Evolutionary conservation across 2,113 vertebrate genomes (phyloP), one percentile per base, ranked within the genome.

Genomic region (Heteronetta atricapilla): DNA sequence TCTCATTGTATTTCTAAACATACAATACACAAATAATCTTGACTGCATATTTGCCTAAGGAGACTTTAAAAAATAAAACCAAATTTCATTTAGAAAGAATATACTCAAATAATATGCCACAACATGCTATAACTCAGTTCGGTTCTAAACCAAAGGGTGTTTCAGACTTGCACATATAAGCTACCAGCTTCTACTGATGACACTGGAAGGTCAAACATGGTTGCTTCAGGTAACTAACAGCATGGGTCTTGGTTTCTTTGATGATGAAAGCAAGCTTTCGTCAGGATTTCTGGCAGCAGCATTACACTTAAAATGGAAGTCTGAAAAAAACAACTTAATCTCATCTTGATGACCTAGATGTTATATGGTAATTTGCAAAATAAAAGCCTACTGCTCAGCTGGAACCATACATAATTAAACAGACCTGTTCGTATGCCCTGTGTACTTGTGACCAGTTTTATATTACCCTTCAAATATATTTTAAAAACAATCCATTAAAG

Each of bases 301-400:
- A 53, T 31, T 46, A 80, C 33, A 85, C 38, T 76, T 89, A 73
- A 85, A 84, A 62, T 40, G 11, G 38, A 86, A 66, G 9, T 68
- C 42, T 48, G 13, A 85, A 86, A 90, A 90, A 88, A 77, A n/a
- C 18, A 91, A 55, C 46, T 34, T 64, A 6, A 80, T 72, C 74
- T 68, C 68, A 72, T 25, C 52, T 89, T 22, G n/a, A 23, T 63
- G 23, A 62, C 8, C 5, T 14, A 67, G 7, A 22, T 46, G 15
- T 36, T 38, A 63, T 10, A 17, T 50, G 67, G 11, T 52, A n/a
- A 94, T 83, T 55, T 68, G 34, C 34, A 81, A 38, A 52, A 22
- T 56, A 77, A 81, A 8, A 67, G 31, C 28, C 38, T 55, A 58
- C 15, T 78, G 64, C 26, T 80, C 56, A 62, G 8, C 11, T 76